Percentiles rank a stretch among this genome's conserved stretches.
Evolutionary conservation across 2,797 vertebrate species (phyloP).

Genomic region (Sciurus carolinensis): DNA sequence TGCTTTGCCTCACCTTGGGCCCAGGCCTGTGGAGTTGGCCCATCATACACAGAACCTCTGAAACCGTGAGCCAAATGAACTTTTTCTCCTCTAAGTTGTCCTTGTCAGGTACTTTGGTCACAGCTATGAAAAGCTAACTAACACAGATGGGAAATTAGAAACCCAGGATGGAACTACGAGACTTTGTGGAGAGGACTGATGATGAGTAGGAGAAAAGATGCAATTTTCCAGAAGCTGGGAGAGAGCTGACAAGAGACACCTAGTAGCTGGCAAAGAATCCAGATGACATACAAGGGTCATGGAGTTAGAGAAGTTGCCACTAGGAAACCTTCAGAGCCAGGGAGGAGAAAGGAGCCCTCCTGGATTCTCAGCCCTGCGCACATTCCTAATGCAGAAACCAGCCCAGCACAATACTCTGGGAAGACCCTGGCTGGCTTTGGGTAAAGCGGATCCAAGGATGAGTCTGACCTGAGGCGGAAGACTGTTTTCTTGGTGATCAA

Average conservation of each 20-base stretch:
- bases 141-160: not conserved
- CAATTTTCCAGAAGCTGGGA: not conserved
- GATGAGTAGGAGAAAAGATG: not conserved
- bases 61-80: too few relatives aligned
- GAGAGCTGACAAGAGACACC: not conserved
- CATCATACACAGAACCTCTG: too few relatives aligned
- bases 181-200: not conserved
- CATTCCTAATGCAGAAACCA: not conserved
- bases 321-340: not conserved
- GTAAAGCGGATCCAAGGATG: not conserved
- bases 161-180: not conserved
- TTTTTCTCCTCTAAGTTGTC: too few relatives aligned
- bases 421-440: not conserved
- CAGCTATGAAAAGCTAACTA: too few relatives aligned
- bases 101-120: too few relatives aligned
- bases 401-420: not conserved
- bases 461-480: not conserved
- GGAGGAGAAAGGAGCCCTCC: accelerated
- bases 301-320: not conserved
- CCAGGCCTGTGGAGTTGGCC: too few relatives aligned
- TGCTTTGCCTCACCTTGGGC: too few relatives aligned
- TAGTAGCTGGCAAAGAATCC: not conserved
- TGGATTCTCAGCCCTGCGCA: not conserved
- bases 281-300: accelerated
- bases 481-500: not conserved